Evolutionary conservation across 2,113 vertebrate species (phyloP), one percentile per base, ranked within the genome.

Genomic region (Psittacara wagleri): DNA sequence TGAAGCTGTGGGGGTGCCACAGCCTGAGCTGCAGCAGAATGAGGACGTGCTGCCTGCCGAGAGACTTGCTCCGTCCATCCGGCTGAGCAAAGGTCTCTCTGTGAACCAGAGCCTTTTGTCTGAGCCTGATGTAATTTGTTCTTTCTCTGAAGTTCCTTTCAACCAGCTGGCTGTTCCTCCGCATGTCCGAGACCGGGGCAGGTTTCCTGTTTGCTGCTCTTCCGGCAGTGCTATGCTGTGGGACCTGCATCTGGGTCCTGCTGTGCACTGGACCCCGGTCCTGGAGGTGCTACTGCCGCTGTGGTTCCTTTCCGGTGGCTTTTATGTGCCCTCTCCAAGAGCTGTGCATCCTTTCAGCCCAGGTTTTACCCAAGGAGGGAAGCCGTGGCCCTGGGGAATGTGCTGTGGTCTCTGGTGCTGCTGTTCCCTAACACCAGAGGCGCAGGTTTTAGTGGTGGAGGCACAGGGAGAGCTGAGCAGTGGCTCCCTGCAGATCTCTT

Each of bases 391-490:
- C 54, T 8, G 5, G 37, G 25, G 16, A 17, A 9, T 3, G 0
- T 6, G 52, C 35, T 2, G 2, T 39, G 37, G 29, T 18, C 33
- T n/a, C 28, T 1, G 3, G 48, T 7, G 2, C 35, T 1, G 3
- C 37, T 0, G 2, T 25, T 59, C 10, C 59, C 52, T 0, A 4
- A 1, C 1, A 3, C 1, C 0, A 13, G 43, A 1, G 67, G 66
- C 20, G 59, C 29, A 28, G 63, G 39, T 66, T 49, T 49, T 1
- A 8, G 43, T 35, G 18, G 22, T 66, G 17, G 43, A 55, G 43
- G 62, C 68, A 3, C 11, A 1, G 3, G 61, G 13, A n/a, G 15
- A 13, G 43, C 63, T 17, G 62, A 31, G 70, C 62, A 4, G 62
- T 3, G 4, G 43, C 62, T 55, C 44, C 23, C 27, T 49, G 69